Evolutionary conservation across 1,140 invertebrate species (phyloP), one percentile per base, ranked within the genome.

Genomic region (Sitodiplosis mosellana): DNA sequence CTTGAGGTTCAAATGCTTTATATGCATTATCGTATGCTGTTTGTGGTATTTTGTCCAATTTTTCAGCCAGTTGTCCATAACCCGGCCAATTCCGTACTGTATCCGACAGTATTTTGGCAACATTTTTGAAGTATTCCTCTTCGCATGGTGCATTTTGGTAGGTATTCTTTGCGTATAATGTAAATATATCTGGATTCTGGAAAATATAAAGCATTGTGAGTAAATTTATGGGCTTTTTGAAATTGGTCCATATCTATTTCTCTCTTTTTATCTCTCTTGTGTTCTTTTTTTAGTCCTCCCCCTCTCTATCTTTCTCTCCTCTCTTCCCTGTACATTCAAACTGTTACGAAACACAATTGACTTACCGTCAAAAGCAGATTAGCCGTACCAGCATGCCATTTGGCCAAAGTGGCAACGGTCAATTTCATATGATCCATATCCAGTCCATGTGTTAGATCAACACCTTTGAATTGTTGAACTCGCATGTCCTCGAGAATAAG

Each of bases 181-280:
- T 43, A 19, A 52, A 53, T 18, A 52, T 43, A 2, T 63, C 53
- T 11, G 71, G 69, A 49, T 71, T 65, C 68, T 70, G 33, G 48
- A n/a, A n/a, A n/a, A n/a, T n/a, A n/a, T n/a, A n/a, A n/a, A n/a
- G n/a, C 34, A n/a, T n/a, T 36, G 34, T 36, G 8, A 36, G 34
- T 36, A 36, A 10, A n/a, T 36, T n/a, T n/a, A 36, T n/a, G n/a
- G n/a, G n/a, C n/a, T n/a, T n/a, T n/a, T n/a, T n/a, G n/a, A n/a
- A n/a, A n/a, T n/a, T n/a, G n/a, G n/a, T n/a, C n/a, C n/a, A n/a
- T n/a, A n/a, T n/a, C n/a, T n/a, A n/a, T n/a, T n/a, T n/a, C n/a
- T n/a, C n/a, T n/a, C n/a, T n/a, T n/a, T n/a, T n/a, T n/a, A n/a
- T n/a, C n/a, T n/a, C n/a, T n/a, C n/a, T n/a, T n/a, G n/a, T n/a